phyloP scores from a whole-genome alignment of 2,113 vertebrate species.

The Tychaedon coryphoeus region DNA sequence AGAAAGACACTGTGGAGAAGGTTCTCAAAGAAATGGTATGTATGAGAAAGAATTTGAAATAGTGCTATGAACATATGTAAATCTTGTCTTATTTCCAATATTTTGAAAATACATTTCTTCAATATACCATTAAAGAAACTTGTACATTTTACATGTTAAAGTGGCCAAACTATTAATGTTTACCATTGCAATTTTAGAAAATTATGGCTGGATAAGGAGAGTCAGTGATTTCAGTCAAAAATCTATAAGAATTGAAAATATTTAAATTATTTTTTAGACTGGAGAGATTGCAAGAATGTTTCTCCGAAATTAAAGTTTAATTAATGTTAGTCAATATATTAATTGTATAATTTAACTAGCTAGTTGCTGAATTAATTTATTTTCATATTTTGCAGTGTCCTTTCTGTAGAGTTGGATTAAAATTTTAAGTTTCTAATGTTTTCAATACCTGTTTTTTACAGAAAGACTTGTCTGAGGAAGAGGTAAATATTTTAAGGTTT shows the following conservation, averaged over 20 bases:
- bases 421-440: neutral
- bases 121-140: neutral
- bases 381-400: neutral
- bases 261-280: neutral
- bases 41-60: conserved; percentile 38
- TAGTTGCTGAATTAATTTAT: neutral
- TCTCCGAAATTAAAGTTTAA: neutral
- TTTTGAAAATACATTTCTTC: neutral
- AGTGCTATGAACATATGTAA: neutral
- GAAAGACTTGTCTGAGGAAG: conserved; percentile 82
- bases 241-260: neutral
- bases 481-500: conserved; percentile 70
- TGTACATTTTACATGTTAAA: neutral
- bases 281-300: neutral
- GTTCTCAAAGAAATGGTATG: conserved; percentile 84
- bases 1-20: conserved; percentile 78
- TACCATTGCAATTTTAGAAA: neutral
- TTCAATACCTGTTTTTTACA: conserved; percentile 63
- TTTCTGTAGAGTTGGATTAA: neutral
- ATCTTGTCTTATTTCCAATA: neutral
- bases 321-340: neutral
- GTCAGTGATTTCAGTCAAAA: neutral
- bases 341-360: neutral
- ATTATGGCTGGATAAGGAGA: neutral
- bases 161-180: neutral